Conservation (phyloP, 2,888 invertebrate genomes). For the Nomada fucata region DNA sequence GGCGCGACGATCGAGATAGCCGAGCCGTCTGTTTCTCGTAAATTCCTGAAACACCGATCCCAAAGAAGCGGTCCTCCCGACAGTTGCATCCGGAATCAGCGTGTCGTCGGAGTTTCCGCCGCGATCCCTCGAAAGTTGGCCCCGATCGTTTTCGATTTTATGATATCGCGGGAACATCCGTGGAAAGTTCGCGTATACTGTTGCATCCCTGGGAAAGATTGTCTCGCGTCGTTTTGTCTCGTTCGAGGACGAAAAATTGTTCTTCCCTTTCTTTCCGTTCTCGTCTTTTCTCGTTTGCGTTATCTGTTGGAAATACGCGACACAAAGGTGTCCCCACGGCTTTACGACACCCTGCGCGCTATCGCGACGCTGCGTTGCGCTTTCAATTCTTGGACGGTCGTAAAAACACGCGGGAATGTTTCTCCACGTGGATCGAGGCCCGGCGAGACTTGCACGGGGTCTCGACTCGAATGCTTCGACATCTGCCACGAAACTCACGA, state of each 20-base stretch:
- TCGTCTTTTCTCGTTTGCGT: not conserved
- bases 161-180: conserved; percentile 2
- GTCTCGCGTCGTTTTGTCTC: not conserved
- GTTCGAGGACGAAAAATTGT: not conserved
- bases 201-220: not conserved
- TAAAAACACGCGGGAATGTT: conserved; percentile 41
- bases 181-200: conserved; percentile 11
- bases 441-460: not conserved
- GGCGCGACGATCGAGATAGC: too few species aligned
- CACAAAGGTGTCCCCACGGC: not conserved
- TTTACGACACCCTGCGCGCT: conserved; percentile 10
- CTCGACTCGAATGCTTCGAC: conserved; percentile 6
- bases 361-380: not conserved
- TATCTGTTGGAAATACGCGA: not conserved
- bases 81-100: conserved; percentile 2
- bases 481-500: conserved; percentile 13
- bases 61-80: not conserved
- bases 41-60: not conserved
- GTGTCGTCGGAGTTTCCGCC: conserved; percentile 10
- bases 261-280: too few species aligned
- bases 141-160: conserved; percentile 35
- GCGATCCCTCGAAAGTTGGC: conserved; percentile 4
- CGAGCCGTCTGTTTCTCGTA: not conserved
- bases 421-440: conserved; percentile 17
- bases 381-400: conserved; percentile 37